Conservation (phyloP, 2,797 vertebrate species). For the Falco naumanni region DNA sequence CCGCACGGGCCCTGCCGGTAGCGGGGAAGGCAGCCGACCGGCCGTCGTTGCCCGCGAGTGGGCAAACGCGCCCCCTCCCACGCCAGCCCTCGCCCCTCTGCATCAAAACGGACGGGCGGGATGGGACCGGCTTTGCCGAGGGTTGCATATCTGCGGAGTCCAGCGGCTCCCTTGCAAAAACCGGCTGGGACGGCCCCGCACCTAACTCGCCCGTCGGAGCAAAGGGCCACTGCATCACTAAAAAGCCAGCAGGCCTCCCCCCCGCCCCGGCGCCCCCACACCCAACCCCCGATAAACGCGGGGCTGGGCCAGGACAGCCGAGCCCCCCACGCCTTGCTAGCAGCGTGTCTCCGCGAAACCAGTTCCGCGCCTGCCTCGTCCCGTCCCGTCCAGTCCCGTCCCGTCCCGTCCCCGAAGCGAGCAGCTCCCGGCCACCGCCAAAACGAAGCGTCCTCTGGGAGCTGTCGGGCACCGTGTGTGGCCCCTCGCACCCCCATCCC, state of each 20-base stretch:
- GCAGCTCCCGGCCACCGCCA: not conserved
- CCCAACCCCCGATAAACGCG: no score
- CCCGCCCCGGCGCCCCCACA: no score
- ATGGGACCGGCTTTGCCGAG: not conserved
- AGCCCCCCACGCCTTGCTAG: not conserved
- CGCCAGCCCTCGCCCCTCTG: not conserved
- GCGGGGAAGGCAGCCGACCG: not conserved
- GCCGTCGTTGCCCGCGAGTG: slow-evolving; percentile 3
- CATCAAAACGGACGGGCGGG: slow-evolving; percentile 15
- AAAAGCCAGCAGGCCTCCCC: not conserved
- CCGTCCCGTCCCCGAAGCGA: not conserved
- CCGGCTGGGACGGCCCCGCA: not conserved
- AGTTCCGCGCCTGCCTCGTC: no score
- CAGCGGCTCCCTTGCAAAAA: not conserved
- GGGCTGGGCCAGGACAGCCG: not conserved
- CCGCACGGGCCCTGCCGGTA: not conserved
- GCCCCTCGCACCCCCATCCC: not conserved
- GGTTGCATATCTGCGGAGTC: not conserved
- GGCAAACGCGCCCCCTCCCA: slow-evolving; percentile 3
- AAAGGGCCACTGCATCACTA: not conserved
- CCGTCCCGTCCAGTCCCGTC: not conserved
- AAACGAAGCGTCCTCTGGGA: not conserved
- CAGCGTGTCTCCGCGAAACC: not conserved
- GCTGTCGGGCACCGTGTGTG: not conserved
- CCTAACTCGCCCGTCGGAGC: not conserved